Conservation (phyloP, 2,888 invertebrate genomes). For the Drepanosiphum platanoidis region DNA sequence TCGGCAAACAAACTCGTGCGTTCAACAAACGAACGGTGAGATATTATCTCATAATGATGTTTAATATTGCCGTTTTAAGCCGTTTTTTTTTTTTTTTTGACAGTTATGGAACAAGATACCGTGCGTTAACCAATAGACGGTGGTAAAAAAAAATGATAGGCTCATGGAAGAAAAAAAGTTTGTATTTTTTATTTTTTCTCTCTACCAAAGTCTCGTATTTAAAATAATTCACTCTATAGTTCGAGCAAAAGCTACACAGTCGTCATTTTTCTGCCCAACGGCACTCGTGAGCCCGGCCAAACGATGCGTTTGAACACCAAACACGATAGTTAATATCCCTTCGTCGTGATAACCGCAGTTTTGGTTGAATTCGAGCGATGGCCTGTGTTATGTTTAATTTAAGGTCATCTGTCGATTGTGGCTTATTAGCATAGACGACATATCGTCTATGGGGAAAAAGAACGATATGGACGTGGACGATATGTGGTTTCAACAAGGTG, state of each 20-base stretch:
- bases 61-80: too few species aligned
- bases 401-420: too few species aligned
- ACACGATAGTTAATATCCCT: conserved; percentile 32
- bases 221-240: conserved; percentile 29
- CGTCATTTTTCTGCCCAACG: background rate
- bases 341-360: conserved; percentile 43
- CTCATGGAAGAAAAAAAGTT: conserved; percentile 57
- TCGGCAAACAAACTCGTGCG: too few species aligned
- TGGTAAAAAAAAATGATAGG: conserved; percentile 45
- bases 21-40: too few species aligned
- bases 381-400: background rate
- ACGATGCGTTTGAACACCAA: background rate
- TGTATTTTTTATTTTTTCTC: conserved; percentile 51
- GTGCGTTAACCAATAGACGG: conserved; percentile 38
- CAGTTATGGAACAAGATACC: conserved; percentile 41
- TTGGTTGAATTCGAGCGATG: conserved; percentile 31
- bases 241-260: conserved; percentile 19
- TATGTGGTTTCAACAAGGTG: too few species aligned
- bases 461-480: too few species aligned
- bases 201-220: conserved; percentile 30
- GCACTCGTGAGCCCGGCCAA: background rate
- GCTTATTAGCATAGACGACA: too few species aligned
- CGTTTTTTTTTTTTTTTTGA: too few species aligned
- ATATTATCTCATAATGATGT: too few species aligned
- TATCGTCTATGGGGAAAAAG: too few species aligned